Evolutionary conservation across 35 echinoderm and acorn worm genomes (phyloP).

Genomic region (Apostichopus parvimensis): DNA sequence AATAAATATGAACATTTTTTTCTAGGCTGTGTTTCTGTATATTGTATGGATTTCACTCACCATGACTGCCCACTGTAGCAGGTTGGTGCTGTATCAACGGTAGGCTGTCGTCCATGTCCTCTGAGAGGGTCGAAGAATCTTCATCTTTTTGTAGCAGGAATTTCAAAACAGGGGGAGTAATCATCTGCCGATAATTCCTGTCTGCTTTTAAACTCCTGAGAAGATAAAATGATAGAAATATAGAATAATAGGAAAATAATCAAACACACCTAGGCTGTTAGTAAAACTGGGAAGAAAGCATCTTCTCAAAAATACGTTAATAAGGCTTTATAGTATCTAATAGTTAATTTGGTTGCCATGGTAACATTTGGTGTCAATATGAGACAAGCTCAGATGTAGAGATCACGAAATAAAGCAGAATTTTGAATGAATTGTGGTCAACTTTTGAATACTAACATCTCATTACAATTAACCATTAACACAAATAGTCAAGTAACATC

Average conservation of each 20-base stretch:
- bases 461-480: too few species aligned
- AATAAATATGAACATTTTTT: background rate
- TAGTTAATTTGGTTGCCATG: too few species aligned
- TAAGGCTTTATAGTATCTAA: too few species aligned
- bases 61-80: background rate
- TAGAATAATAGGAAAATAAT: too few species aligned
- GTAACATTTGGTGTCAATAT: too few species aligned
- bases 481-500: too few species aligned
- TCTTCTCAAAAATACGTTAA: background rate
- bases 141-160: background rate
- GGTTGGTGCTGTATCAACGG: background rate
- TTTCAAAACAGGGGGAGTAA: background rate
- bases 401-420: background rate
- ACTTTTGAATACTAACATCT: background rate
- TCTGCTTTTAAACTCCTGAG: background rate
- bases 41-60: background rate
- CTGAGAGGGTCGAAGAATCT: background rate
- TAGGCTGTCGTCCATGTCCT: background rate
- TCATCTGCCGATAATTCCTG: background rate
- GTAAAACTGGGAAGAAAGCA: background rate
- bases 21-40: background rate
- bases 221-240: background rate
- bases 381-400: background rate
- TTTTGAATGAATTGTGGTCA: background rate
- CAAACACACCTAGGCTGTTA: background rate